Percentiles rank a stretch among this genome's conserved stretches.
Evolutionary conservation across 2,797 vertebrate genomes (phyloP).

Genomic region (Esox masquinongy): DNA sequence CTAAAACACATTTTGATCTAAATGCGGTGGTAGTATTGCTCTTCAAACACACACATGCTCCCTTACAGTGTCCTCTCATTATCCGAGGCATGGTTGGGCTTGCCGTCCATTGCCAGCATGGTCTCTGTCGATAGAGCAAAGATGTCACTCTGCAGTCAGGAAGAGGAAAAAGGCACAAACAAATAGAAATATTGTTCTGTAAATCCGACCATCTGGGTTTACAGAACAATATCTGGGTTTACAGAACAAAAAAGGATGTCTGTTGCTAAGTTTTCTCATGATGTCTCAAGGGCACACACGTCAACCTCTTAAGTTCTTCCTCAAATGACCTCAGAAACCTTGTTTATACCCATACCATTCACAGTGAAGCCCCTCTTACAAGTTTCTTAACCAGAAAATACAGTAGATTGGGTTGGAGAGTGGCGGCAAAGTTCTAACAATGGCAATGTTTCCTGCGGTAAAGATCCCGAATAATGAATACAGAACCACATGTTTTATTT

Average conservation of each 20-base stretch:
- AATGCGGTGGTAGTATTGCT: constrained; percentile 60
- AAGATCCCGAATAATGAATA: too few species aligned
- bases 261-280: constrained; percentile 1
- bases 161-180: constrained; percentile 29
- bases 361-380: constrained; percentile 8
- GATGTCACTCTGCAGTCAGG: constrained; percentile 35
- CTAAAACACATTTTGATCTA: constrained; percentile 65
- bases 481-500: too few species aligned
- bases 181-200: constrained; percentile 50
- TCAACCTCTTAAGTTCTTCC: constrained; percentile 7
- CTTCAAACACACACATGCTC: constrained; percentile 15
- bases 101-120: constrained; percentile 35
- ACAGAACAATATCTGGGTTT: constrained; percentile 67
- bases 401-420: background rate
- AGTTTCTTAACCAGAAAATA: constrained; percentile 2
- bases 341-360: background rate
- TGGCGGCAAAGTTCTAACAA: constrained; percentile 2
- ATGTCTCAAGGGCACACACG: constrained; percentile 10
- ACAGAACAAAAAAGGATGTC: constrained; percentile 33
- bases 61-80: constrained; percentile 34
- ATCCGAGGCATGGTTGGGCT: constrained; percentile 32
- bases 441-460: background rate
- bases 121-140: constrained; percentile 33
- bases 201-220: constrained; percentile 64
- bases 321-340: background rate